Base-by-base conservation (phyloP, 2,113 vertebrate species). In the Heterotis niloticus region DNA sequence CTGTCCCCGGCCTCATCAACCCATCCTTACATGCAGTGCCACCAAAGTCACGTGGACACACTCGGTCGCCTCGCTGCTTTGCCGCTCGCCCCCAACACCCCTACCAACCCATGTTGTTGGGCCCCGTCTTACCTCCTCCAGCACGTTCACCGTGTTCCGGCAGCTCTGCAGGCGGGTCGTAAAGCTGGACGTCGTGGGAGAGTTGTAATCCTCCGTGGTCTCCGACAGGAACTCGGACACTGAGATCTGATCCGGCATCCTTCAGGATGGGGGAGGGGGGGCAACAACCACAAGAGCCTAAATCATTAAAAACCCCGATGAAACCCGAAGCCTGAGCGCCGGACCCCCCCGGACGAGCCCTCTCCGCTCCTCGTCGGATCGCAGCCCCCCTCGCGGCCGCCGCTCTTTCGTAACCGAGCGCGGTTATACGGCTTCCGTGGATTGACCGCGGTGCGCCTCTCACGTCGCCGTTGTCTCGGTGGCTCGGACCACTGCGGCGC, bases 131-230 rank as follows among this genome's bases (percentile, higher is more conserved):
- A 99, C 98, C 96, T 98, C 98, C 88, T 99, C 98, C 92, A 99
- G 92, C 88, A 98, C 93, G 14, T 92, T 96, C 86, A 98, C 94
- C 7, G 96, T 96, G 88, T 98, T 98, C 86, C 96, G 93, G 93
- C 98, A 99, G 95, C 96, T 99, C 93, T 97, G 96, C 92, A 99
- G 85, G 72, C 97, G 96, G 88, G 97, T 99, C 85, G 96, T 99
- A 94, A 99, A 99, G 92, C 97, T 99, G 92, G 98, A 98, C 29
- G 96, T 99, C 60, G 98, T 99, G 80, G 98, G 98, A 81, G 98
- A 99, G 92, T 98, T 99, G 93, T 99, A 99, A 94, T 99, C 98
- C 93, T 99, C 97, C 87, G 96, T 98, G 78, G 97, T 98, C 92
- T 99, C 97, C 90, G 96, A 94, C 90, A 99, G 96, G 90, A 99